Conservation (phyloP, 2,113 vertebrate species). For the Ifrita kowaldi region DNA sequence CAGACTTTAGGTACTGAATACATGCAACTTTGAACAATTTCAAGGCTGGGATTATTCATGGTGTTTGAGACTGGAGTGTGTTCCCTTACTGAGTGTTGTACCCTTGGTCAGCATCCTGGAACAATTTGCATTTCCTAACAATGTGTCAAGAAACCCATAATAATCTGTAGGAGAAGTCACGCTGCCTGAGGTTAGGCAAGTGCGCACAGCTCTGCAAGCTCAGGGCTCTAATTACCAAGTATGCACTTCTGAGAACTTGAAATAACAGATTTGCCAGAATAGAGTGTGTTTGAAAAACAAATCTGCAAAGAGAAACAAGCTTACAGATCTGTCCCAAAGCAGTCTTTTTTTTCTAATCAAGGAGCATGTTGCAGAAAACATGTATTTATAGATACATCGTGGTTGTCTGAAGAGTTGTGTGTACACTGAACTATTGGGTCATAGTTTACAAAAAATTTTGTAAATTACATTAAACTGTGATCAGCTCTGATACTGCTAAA, state of each 20-base stretch:
- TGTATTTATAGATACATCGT: background rate
- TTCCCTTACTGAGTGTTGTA: background rate
- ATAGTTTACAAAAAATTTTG: background rate
- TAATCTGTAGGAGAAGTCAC: background rate
- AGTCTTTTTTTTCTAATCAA: background rate
- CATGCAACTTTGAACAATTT: background rate
- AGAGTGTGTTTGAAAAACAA: background rate
- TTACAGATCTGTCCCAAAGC: background rate
- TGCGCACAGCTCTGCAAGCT: background rate
- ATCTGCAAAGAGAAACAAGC: background rate
- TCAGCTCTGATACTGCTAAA: background rate
- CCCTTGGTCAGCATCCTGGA: background rate
- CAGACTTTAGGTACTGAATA: background rate
- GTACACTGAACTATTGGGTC: background rate
- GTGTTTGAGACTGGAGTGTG: background rate
- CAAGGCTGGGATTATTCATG: background rate
- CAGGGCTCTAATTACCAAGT: background rate
- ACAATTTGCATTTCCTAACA: background rate
- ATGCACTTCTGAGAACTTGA: background rate
- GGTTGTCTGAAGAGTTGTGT: background rate
- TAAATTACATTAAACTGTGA: background rate
- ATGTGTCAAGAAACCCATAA: background rate
- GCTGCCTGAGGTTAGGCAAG: background rate
- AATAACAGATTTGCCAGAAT: background rate
- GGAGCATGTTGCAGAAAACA: background rate